Evolutionary conservation across 23 tunicate genomes (phyloP).

Genomic region (Halocynthia aurantium): DNA sequence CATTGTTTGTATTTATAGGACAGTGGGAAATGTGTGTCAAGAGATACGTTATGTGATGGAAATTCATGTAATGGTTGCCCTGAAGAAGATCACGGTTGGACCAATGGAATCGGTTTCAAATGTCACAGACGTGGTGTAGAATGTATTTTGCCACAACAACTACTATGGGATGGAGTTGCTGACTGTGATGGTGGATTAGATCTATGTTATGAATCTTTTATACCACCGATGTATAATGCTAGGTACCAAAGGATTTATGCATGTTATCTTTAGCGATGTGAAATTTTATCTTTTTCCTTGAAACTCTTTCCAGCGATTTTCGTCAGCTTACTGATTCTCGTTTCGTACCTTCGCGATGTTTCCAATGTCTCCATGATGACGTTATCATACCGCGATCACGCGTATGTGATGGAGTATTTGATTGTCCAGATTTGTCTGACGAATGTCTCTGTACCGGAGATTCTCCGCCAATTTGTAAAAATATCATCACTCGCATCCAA

Average conservation of each 20-base stretch:
- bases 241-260: too few relatives aligned
- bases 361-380: conserved; percentile 36
- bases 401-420: conserved; percentile 64
- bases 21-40: conserved; percentile 16
- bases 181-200: conserved; percentile 88
- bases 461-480: conserved; percentile 32
- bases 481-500: background rate
- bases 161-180: conserved; percentile 50
- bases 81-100: conserved; percentile 61
- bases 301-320: too few relatives aligned
- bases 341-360: conserved; percentile 18
- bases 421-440: conserved; percentile 84
- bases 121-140: conserved; percentile 51
- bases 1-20: too few relatives aligned
- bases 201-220: conserved; percentile 18
- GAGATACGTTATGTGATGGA: conserved; percentile 59
- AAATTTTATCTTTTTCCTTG: too few relatives aligned
- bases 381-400: conserved; percentile 33
- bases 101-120: conserved; percentile 70
- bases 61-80: conserved; percentile 64
- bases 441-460: conserved; percentile 66
- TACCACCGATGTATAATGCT: too few relatives aligned
- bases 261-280: too few relatives aligned
- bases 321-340: too few relatives aligned
- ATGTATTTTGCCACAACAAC: conserved; percentile 68